Evolutionary conservation across 2,888 invertebrate species (phyloP).

Genomic region (Diloba caeruleocephala): DNA sequence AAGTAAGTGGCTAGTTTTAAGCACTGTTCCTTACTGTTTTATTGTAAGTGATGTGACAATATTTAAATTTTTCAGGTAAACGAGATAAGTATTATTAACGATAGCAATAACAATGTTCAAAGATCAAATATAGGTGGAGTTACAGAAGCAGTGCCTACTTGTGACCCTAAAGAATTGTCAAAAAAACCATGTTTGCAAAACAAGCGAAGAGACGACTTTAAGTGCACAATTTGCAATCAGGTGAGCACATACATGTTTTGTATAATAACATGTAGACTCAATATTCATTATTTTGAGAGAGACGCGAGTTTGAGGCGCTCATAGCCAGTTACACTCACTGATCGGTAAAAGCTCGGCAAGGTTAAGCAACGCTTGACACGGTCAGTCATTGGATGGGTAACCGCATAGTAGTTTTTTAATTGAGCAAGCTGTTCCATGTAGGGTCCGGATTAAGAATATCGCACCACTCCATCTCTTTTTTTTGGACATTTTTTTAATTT

Average conservation of each 20-base stretch:
- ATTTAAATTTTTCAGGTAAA: conserved; percentile 55
- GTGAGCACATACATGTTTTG: conserved; percentile 24
- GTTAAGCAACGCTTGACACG: too few relatives aligned
- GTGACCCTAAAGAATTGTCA: conserved; percentile 21
- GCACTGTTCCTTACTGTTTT: background rate
- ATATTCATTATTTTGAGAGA: background rate
- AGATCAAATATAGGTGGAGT: conserved; percentile 16
- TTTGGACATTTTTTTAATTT: too few relatives aligned
- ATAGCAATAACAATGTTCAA: conserved; percentile 70
- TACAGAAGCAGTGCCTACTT: conserved; percentile 16
- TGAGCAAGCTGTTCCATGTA: too few relatives aligned
- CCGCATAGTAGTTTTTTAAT: too few relatives aligned
- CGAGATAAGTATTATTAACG: conserved; percentile 51
- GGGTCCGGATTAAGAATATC: too few relatives aligned
- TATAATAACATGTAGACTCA: too few relatives aligned
- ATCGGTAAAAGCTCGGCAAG: too few relatives aligned
- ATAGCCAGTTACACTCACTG: too few relatives aligned
- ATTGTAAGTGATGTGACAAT: conserved; percentile 6
- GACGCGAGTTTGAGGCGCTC: too few relatives aligned
- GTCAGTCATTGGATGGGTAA: too few relatives aligned
- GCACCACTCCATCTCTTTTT: too few relatives aligned
- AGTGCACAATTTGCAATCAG: conserved; percentile 71
- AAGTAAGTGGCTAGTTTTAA: conserved; percentile 48
- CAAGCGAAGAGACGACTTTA: conserved; percentile 54
- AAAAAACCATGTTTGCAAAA: conserved; percentile 7